Base-by-base conservation (phyloP, 2,888 invertebrate species). In the Acleris sparsana region DNA sequence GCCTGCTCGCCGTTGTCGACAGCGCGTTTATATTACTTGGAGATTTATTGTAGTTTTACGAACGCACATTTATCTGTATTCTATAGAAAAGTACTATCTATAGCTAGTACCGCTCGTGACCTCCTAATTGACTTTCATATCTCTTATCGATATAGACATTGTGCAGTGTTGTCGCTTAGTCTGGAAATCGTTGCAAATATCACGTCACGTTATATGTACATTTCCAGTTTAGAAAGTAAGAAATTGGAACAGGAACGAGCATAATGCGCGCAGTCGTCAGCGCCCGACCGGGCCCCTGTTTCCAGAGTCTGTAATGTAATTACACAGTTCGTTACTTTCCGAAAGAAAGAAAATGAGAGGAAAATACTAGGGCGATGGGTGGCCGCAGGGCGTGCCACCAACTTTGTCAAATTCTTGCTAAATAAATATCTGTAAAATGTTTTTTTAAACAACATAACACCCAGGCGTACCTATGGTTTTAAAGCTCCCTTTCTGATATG, bases 1-100 rank as follows among this genome's bases (percentile, higher is more conserved):
- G 80, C 75, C 74, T 77, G 75, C 77, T 77, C 79, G 80, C 75
- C 80, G 72, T 83, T 82, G 86, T 84, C 87, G 89, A 89, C 88
- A 86, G 85, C 85, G 86, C 86, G 87, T 86, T 89, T 88, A 87
- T 88, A 89, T 89, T 88, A 88, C 87, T 86, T 83, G 79, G 80
- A 80, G 85, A 89, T 90, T 90, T 88, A 89, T 90, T 87, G 86
- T 88, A 88, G 84, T 87, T 89, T 83, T 86, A 85, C 85, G 83
- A 87, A 88, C 83, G 82, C 81, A 84, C 84, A 85, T 88, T 84
- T 86, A 83, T 88, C 83, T 84, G 77, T 80, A 70, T 80, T 82
- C 75, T 74, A 76, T 73, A 74, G 72, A 73, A 73, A 77, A 79
- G 76, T 70, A 67, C 63, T 63, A 68, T 61, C 49, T 61, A 62